Conservation (phyloP, 2,888 invertebrate genomes). For the Stenichneumon culpator region DNA sequence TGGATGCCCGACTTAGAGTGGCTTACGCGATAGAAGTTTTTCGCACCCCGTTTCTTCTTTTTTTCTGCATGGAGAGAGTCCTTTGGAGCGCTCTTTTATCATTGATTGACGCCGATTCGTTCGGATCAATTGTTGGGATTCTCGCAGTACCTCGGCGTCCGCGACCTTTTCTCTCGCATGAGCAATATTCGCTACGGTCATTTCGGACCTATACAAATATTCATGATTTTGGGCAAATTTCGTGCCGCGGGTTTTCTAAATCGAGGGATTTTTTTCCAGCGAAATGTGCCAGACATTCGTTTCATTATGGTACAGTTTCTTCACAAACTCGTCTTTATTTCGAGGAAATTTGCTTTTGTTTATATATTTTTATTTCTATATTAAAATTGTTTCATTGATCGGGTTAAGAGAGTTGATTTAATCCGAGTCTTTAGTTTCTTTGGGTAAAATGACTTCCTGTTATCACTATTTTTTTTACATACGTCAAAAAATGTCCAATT, state of each 20-base stretch:
- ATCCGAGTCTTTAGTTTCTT: not conserved
- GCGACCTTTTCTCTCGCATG: slow-evolving; percentile 77
- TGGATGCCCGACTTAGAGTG: slow-evolving; percentile 66
- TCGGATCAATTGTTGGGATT: slow-evolving; percentile 51
- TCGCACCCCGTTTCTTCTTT: slow-evolving; percentile 36
- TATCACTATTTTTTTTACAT: too few relatives aligned
- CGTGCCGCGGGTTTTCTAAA: not conserved
- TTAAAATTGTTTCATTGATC: too few relatives aligned
- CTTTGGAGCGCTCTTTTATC: slow-evolving; percentile 60
- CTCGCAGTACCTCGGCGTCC: slow-evolving; percentile 33
- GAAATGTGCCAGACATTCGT: not conserved
- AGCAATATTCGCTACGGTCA: slow-evolving; percentile 74
- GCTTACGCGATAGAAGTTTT: slow-evolving; percentile 66
- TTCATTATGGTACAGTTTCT: not conserved
- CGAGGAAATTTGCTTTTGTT: not conserved
- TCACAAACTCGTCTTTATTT: not conserved
- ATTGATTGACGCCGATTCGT: slow-evolving; percentile 80
- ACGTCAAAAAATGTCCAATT: not conserved
- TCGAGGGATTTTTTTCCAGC: slow-evolving; percentile 34
- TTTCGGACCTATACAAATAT: slow-evolving; percentile 75
- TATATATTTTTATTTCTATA: too few relatives aligned
- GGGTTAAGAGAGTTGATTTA: not conserved
- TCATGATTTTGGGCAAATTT: slow-evolving; percentile 54
- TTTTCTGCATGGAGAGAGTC: slow-evolving; percentile 48
- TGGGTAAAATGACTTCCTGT: not conserved